Evolutionary conservation across 2,888 invertebrate genomes (phyloP), one percentile per base, ranked within the genome.

Genomic region (Metalampra italica): DNA sequence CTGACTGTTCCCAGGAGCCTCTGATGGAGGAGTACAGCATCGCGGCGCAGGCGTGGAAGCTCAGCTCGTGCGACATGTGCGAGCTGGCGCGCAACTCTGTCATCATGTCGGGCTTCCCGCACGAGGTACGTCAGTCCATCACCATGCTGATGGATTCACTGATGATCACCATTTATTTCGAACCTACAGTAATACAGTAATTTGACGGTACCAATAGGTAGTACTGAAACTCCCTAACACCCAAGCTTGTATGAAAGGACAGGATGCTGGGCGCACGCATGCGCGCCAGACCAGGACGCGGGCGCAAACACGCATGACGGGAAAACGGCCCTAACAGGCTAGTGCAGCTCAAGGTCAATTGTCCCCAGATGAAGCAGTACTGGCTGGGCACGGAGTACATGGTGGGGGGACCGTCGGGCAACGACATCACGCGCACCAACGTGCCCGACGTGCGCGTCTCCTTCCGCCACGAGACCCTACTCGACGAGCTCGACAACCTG

Each of bases 1-100:
- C 22, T 29, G n/a, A 2, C 41, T 29, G 41, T 30, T 39, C 8
- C 13, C 66, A 95, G 94, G 99, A 99, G 91, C 98, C 99, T 7
- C 89, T 99, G 69, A 99, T 99, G 99, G 99, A 99, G 80, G 99
- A 99, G 83, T 99, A 98, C 91, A 98, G 98, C 72, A 99, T 99
- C 82, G 99, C 99, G 5, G 97, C 99, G 0, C 99, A 99, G 83
- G 98, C 99, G 54, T 99, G 98, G 98, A 99, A 99, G 85, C 91
- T 99, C 29, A 98, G 97, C 80, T 96, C 97, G 48, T 98, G 98
- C 76, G 99, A 99, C 83, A 99, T 99, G 99, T 98, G 98, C 80
- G 99, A 99, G 82, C 90, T 99, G 71, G 98, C 99, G 0, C 90
- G 98, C 45, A 98, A 99, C 89, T 97, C 97, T 63, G 99, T 99